These are phyloP conservation scores for honey bee (Apis mellifera) DNA, from an alignment of 1,140 invertebrate genomes.

Conservation along the genomic window Amel_HAv3.1 CM009946.2:4036501-4037000, in stretches of 20 bases:
- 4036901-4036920: constrained; percentile 69
- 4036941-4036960: constrained; percentile 67
- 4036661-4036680: constrained; percentile 74
- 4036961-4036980: constrained; percentile 65
- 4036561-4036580: constrained; percentile 49
- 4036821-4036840: neutral
- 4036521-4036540: constrained; percentile 60
- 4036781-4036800: constrained; percentile 64
- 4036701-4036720: constrained; percentile 60
- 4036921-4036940: constrained; percentile 65
- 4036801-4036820: neutral
- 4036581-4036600: constrained; percentile 54
- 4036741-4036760: constrained; percentile 6
- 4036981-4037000: constrained; percentile 71
- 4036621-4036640: constrained; percentile 70
- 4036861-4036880: neutral
- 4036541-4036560: constrained; percentile 58
- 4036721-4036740: neutral
- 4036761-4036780: constrained; percentile 69
- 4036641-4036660: constrained; percentile 80
- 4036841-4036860: neutral
- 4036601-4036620: constrained; percentile 56
- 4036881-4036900: constrained; percentile 57
- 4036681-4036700: constrained; percentile 62
- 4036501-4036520: constrained; percentile 70